Evolutionary conservation across 2,888 invertebrate genomes (phyloP).

Genomic region (Chrysolina haemoptera): DNA sequence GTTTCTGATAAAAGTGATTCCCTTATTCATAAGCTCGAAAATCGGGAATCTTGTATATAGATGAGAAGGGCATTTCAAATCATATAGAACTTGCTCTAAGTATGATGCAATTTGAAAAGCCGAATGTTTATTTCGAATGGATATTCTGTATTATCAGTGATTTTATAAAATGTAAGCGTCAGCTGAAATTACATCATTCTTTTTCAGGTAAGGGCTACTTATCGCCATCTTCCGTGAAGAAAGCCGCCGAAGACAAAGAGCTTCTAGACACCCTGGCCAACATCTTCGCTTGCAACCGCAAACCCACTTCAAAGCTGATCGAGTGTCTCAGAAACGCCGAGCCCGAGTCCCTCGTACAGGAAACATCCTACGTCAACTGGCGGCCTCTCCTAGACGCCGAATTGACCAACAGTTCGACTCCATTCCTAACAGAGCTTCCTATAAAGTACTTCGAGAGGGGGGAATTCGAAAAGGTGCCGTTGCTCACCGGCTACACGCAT

Average conservation of each 20-base stretch:
- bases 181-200: slow-evolving; percentile 4
- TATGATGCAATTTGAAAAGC: no score
- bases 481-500: slow-evolving; percentile 81
- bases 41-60: no score
- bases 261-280: slow-evolving; percentile 78
- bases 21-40: no score
- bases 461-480: slow-evolving; percentile 78
- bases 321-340: slow-evolving; percentile 79
- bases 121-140: no score
- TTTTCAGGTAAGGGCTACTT: slow-evolving; percentile 68
- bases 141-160: no score
- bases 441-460: slow-evolving; percentile 76
- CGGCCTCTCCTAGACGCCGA: slow-evolving; percentile 84
- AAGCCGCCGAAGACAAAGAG: slow-evolving; percentile 75
- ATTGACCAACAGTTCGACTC: slow-evolving; percentile 77
- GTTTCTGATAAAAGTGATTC: no score
- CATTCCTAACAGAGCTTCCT: slow-evolving; percentile 80
- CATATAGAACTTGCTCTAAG: no score
- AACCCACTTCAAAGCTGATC: slow-evolving; percentile 78
- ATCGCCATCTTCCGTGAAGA: slow-evolving; percentile 75
- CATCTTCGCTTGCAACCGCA: slow-evolving; percentile 79
- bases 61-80: no score
- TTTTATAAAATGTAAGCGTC: not conserved
- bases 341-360: slow-evolving; percentile 75
- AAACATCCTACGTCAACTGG: slow-evolving; percentile 74